Evolutionary conservation across 2,113 vertebrate species (phyloP).

Genomic region (Capreolus pygargus): DNA sequence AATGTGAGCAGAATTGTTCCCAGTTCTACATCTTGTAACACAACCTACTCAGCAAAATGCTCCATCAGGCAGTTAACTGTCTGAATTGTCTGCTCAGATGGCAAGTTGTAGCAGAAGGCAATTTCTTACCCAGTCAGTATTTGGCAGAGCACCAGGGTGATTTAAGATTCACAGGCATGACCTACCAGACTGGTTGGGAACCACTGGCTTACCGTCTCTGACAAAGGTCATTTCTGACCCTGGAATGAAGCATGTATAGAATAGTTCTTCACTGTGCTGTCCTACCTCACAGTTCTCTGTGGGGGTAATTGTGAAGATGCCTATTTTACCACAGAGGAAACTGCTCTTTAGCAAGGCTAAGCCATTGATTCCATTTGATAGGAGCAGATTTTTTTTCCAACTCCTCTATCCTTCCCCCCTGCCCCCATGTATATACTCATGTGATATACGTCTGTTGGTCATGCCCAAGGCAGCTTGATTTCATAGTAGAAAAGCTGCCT

Average conservation of each 20-base stretch:
- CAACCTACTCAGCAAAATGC: conserved; percentile 34
- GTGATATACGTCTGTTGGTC: neutral
- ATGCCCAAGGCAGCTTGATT: neutral
- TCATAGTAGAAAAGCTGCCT: neutral
- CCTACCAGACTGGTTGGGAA: neutral
- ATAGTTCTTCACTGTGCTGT: neutral
- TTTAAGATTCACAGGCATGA: neutral
- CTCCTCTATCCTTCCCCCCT: neutral
- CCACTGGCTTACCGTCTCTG: neutral
- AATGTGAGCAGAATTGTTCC: conserved; percentile 13
- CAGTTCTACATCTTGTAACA: conserved; percentile 17
- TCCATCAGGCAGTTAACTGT: conserved; percentile 41
- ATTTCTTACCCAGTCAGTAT: neutral
- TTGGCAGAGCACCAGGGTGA: neutral
- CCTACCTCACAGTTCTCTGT: neutral
- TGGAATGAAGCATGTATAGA: neutral
- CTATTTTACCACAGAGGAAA: neutral
- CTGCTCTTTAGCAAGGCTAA: neutral
- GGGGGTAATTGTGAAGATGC: neutral
- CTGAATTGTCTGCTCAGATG: conserved; percentile 42
- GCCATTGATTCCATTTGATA: neutral
- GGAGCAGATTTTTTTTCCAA: neutral
- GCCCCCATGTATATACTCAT: neutral
- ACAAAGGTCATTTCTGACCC: neutral
- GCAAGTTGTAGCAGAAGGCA: conserved; percentile 28